Evolutionary conservation across 2,113 vertebrate species (phyloP).

Genomic region (Lepus americanus): DNA sequence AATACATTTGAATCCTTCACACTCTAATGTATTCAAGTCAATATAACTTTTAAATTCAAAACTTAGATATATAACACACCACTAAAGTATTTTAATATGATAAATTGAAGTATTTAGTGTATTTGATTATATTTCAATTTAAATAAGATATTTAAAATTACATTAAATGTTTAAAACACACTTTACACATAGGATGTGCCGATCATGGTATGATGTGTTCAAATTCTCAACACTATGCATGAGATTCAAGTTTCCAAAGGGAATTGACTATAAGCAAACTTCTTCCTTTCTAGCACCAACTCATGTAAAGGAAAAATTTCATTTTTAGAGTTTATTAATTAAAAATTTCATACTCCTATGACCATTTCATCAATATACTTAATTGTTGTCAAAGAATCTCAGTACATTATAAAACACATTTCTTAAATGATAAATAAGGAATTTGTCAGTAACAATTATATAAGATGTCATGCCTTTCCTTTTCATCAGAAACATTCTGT

Average conservation of each 20-base stretch:
- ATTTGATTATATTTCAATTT: background rate
- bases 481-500: slow-evolving; percentile 80
- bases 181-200: background rate
- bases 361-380: slow-evolving; percentile 77
- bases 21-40: slow-evolving; percentile 39
- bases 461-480: slow-evolving; percentile 67
- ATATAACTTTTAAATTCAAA: slow-evolving; percentile 31
- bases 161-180: background rate
- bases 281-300: slow-evolving; percentile 34
- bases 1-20: background rate
- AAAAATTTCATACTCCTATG: slow-evolving; percentile 80
- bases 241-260: slow-evolving; percentile 54
- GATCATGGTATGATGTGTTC: background rate
- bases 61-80: background rate
- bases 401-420: slow-evolving; percentile 82
- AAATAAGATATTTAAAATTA: background rate
- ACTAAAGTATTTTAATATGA: background rate
- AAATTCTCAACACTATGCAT: slow-evolving; percentile 17
- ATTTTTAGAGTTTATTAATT: slow-evolving; percentile 81
- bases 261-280: background rate
- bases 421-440: slow-evolving; percentile 84
- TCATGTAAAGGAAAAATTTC: slow-evolving; percentile 64
- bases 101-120: background rate
- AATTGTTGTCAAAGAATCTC: slow-evolving; percentile 84
- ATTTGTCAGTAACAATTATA: slow-evolving; percentile 76